These are phyloP conservation scores for Allolobophora icterica DNA, from an alignment of 2,888 invertebrate genomes.

Conservation along the genomic window DNA sequence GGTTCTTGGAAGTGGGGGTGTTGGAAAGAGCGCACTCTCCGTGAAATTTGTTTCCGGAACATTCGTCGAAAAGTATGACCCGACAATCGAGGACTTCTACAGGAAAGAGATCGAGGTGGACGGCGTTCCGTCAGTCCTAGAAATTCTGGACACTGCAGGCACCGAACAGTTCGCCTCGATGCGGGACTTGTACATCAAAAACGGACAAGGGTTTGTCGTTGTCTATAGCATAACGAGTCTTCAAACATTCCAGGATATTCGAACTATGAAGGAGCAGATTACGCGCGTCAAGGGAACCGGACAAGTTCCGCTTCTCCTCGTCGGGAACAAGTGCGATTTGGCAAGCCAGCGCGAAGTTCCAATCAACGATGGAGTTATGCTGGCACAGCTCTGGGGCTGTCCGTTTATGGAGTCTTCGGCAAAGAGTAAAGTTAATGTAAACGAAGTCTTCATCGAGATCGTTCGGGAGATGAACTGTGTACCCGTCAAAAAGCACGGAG, in stretches of 20 bases:
- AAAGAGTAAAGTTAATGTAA: conserved; percentile 94
- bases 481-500: background rate
- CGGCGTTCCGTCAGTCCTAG: conserved; percentile 96
- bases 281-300: conserved; percentile 94
- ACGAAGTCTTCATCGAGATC: conserved; percentile 99
- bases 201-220: conserved; percentile 80
- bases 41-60: conserved; percentile 99
- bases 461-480: conserved; percentile 93
- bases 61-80: conserved; percentile 99
- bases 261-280: conserved; percentile 96
- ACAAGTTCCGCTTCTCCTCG: conserved; percentile 93
- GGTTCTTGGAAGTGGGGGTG: conserved; percentile 98
- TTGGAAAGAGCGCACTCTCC: conserved; percentile 98
- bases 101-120: conserved; percentile 98
- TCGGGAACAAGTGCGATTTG: conserved; percentile 97
- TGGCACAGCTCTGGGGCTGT: conserved; percentile 95
- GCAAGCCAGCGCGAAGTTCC: conserved; percentile 92
- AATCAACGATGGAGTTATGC: conserved; percentile 73
- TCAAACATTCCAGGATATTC: conserved; percentile 98
- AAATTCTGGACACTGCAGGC: conserved; percentile 97
- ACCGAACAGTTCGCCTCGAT: conserved; percentile 99
- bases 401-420: conserved; percentile 97
- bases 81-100: conserved; percentile 99
- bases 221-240: conserved; percentile 97
- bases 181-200: conserved; percentile 99